These are phyloP conservation scores for Aradophagus sp. DNA, from an alignment of 1,140 invertebrate genomes.

Conservation along the genomic window DNA sequence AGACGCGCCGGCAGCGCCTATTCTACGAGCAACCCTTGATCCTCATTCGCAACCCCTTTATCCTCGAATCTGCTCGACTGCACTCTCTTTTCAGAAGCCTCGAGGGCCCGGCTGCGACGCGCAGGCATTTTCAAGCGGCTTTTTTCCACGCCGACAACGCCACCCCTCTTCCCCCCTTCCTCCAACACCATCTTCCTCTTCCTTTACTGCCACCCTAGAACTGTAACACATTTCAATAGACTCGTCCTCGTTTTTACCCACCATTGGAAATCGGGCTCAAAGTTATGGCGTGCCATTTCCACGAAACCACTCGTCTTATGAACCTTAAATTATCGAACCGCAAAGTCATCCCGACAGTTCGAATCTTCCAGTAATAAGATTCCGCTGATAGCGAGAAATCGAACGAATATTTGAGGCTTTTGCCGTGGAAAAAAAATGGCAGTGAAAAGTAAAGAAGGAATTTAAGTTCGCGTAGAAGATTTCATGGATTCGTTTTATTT, in stretches of 20 bases:
- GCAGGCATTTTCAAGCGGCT: slow-evolving; percentile 33
- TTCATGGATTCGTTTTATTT: too few relatives aligned
- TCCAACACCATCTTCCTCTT: too few relatives aligned
- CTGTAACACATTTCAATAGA: slow-evolving; percentile 54
- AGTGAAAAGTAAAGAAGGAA: too few relatives aligned
- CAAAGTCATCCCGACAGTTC: slow-evolving; percentile 29
- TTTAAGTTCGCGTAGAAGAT: too few relatives aligned
- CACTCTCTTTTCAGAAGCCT: slow-evolving; percentile 49
- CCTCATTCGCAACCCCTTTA: slow-evolving; percentile 54
- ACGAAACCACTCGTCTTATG: slow-evolving; percentile 43
- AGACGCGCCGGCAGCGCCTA: slow-evolving; percentile 31
- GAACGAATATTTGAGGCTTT: slow-evolving; percentile 35
- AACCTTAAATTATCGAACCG: slow-evolving; percentile 40
- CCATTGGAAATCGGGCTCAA: slow-evolving; percentile 47
- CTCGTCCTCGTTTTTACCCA: slow-evolving; percentile 51
- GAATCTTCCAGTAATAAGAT: slow-evolving; percentile 28
- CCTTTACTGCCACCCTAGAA: too few relatives aligned
- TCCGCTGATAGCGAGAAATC: slow-evolving; percentile 2
- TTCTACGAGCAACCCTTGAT: slow-evolving; percentile 44
- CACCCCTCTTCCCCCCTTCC: too few relatives aligned
- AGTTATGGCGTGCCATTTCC: slow-evolving; percentile 63
- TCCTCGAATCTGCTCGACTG: slow-evolving; percentile 50
- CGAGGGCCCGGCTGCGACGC: background rate
- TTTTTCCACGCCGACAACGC: slow-evolving; percentile 42
- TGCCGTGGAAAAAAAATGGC: too few relatives aligned